Base-by-base conservation (phyloP, 2,113 vertebrate species). In the sheep (Ovis aries) region DNA sequence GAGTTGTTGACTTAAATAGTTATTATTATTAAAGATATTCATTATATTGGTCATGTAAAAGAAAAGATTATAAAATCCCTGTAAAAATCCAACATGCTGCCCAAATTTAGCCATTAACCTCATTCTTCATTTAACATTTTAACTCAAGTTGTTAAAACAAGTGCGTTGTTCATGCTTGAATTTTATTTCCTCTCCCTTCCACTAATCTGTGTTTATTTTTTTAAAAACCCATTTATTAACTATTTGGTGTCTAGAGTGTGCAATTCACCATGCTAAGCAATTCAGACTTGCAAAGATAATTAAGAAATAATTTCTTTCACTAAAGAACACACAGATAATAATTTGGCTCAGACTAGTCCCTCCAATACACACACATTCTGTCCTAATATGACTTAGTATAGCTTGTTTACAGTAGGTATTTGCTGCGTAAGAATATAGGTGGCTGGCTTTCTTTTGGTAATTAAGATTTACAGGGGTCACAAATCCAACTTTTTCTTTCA, bases 211-310 rank as follows among this genome's bases (percentile, higher is more conserved):
- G 7, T 2, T 95, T 96, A 36, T 23, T 96, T 45, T 80, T 92
- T 83, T 1, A 21, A 36, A 96, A 78, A 74, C 21, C 36, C 21
- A 31, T 71, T 91, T 95, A 87, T 77, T 43, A 77, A 43, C 71
- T 77, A 77, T 78, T 97, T 81, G 81, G 48, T 87, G 19, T 93
- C 48, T 84, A 71, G 43, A 71, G 16, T 33, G 15, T 95, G 15
- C 3, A 67, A 40, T 96, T 96, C 62, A 90, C 48, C 83, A 31
- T 33, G 12, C 19, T 71, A 78, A 77, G 25, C 36, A 94, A 81
- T 80, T 84, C 52, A 80, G 57, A 97, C 43, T 59, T 43, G 53
- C 23, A 93, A 89, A 95, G 89, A 90, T 88, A 93, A 93, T 96
- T 78, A 83, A 74, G 71, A 96, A 93, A 74, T 82, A 78, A 88